A percentile compares a stretch with the other conserved stretches of the same genome.
phyloP scores from a whole-genome alignment of 2,113 vertebrate species.

The Melanostigma gelatinosum region DNA sequence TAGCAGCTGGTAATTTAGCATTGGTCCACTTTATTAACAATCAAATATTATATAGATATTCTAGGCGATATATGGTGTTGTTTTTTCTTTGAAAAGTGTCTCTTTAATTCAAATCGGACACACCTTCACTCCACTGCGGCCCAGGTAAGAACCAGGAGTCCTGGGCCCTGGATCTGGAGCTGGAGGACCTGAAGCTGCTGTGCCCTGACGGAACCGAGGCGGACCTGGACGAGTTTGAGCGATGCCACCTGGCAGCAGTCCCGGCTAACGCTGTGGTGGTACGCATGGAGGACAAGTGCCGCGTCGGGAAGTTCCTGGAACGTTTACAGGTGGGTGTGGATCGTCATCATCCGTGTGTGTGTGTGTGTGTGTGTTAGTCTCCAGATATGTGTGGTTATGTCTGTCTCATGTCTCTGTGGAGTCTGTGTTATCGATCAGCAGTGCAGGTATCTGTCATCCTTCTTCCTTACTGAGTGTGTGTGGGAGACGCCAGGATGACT shows the following conservation, averaged over 20 bases:
- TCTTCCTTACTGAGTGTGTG: constrained; percentile 52
- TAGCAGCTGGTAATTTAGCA: background rate
- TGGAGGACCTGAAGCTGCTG: constrained; percentile 85
- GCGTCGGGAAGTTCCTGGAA: constrained; percentile 85
- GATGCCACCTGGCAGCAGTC: constrained; percentile 83
- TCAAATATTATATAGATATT: background rate
- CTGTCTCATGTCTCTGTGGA: constrained; percentile 19
- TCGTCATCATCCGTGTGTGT: background rate
- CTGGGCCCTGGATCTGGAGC: constrained; percentile 85
- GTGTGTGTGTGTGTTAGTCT: background rate
- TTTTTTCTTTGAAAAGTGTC: background rate
- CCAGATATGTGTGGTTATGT: background rate
- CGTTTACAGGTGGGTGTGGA: constrained; percentile 80
- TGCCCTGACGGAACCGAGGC: constrained; percentile 83
- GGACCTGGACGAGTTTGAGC: constrained; percentile 63
- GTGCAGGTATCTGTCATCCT: constrained; percentile 37
- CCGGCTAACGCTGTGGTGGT: constrained; percentile 84
- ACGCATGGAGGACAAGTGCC: constrained; percentile 82
- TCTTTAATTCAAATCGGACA: background rate
- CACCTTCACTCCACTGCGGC: background rate
- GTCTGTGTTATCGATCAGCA: constrained; percentile 39
- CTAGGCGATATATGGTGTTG: background rate
- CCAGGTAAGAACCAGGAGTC: constrained; percentile 85
- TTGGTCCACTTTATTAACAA: background rate
- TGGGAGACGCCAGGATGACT: constrained; percentile 55